These are phyloP conservation scores for Centruroides sculpturatus DNA, from an alignment of 1,140 invertebrate genomes.

Conservation along the genomic window DNA sequence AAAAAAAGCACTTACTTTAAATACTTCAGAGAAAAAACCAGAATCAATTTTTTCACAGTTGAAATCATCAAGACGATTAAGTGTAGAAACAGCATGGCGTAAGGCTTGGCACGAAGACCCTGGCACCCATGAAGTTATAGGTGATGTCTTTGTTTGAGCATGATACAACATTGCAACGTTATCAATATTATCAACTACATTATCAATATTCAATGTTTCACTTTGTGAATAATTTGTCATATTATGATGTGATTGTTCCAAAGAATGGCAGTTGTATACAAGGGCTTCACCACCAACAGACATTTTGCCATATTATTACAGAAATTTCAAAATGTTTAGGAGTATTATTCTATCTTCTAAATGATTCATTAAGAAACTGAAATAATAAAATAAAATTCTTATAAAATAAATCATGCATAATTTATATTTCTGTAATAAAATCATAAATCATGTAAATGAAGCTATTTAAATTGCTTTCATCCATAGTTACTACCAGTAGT, in stretches of 20 bases:
- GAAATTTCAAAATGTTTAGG: too few relatives aligned
- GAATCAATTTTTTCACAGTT: conserved; percentile 78
- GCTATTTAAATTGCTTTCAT: too few relatives aligned
- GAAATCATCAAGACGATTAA: conserved; percentile 87
- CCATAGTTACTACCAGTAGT: too few relatives aligned
- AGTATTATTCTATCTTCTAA: too few relatives aligned
- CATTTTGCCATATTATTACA: background rate
- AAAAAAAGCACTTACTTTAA: conserved; percentile 52
- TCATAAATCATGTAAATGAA: too few relatives aligned
- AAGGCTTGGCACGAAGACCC: conserved; percentile 15
- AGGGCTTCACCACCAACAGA: conserved; percentile 7
- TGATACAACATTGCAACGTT: background rate
- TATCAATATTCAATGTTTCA: background rate
- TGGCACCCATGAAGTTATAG: conserved; percentile 7
- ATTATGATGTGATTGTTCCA: background rate
- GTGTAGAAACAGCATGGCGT: conserved; percentile 62
- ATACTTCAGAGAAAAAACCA: conserved; percentile 92
- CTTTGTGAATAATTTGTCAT: background rate
- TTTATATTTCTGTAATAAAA: too few relatives aligned
- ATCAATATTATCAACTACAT: background rate
- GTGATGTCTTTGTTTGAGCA: background rate
- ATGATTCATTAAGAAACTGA: too few relatives aligned
- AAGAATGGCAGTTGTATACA: conserved; percentile 2
- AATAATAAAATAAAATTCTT: too few relatives aligned
- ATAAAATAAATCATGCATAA: too few relatives aligned